Percentiles rank a stretch among this genome's conserved stretches.
Conservation (phyloP, 2,113 vertebrate genomes). For the Todiramphus chloris region DNA sequence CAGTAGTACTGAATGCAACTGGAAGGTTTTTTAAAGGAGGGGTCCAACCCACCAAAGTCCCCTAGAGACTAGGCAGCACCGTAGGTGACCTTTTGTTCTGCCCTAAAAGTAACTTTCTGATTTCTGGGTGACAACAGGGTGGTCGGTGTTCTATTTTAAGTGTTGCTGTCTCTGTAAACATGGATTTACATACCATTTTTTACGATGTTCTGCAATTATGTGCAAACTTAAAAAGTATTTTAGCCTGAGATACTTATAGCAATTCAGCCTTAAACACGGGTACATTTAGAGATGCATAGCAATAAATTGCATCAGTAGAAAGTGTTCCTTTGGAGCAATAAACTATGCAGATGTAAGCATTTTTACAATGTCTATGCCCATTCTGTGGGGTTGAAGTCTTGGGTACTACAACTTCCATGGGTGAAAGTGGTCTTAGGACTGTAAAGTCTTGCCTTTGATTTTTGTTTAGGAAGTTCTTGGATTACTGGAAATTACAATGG, state of each 20-base stretch:
- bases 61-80: not conserved
- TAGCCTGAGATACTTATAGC: not conserved
- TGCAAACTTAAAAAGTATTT: not conserved
- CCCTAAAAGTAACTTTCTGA: not conserved
- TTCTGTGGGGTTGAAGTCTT: not conserved
- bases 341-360: not conserved
- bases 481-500: not conserved
- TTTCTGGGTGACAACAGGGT: not conserved
- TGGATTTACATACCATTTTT: not conserved
- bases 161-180: not conserved
- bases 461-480: not conserved
- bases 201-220: not conserved
- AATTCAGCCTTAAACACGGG: not conserved
- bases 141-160: not conserved
- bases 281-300: not conserved
- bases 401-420: not conserved
- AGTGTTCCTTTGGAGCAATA: not conserved
- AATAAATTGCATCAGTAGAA: not conserved
- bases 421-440: not conserved
- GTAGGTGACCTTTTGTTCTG: not conserved
- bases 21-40: not conserved
- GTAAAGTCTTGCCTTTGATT: not conserved
- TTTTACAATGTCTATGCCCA: not conserved
- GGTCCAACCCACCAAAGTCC: not conserved
- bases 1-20: not conserved